phyloP scores from a whole-genome alignment of 2,888 invertebrate species.

The Eupithecia dodoneata region DNA sequence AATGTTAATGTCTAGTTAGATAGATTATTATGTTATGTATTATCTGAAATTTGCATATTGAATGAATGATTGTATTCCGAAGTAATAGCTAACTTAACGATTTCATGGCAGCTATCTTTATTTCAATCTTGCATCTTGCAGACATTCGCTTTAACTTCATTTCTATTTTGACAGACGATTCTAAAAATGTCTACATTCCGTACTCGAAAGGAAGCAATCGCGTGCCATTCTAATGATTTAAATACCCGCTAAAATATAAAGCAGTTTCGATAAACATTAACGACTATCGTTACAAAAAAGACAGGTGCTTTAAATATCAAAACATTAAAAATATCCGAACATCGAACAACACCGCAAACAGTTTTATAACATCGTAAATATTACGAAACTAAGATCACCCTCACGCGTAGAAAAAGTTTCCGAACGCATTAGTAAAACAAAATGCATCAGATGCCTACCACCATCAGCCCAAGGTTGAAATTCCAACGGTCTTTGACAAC shows the following conservation, averaged over 20 bases:
- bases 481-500: conserved; percentile 37
- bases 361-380: conserved; percentile 80
- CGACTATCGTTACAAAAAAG: conserved; percentile 63
- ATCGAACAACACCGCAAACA: conserved; percentile 76
- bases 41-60: neutral
- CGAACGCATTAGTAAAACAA: conserved; percentile 32
- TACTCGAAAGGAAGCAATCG: conserved; percentile 35
- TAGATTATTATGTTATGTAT: conserved; percentile 1
- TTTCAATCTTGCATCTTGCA: conserved; percentile 8
- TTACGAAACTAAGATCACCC: conserved; percentile 64
- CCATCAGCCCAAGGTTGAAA: conserved; percentile 47
- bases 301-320: conserved; percentile 72
- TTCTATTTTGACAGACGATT: conserved; percentile 33
- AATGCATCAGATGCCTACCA: conserved; percentile 41
- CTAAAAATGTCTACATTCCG: conserved; percentile 51
- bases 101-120: conserved; percentile 3
- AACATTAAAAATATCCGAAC: conserved; percentile 57
- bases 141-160: conserved; percentile 21
- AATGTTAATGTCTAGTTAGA: conserved; percentile 5
- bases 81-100: neutral
- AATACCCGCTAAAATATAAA: conserved; percentile 49
- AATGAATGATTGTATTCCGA: conserved; percentile 1
- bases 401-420: conserved; percentile 41
- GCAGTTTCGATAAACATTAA: conserved; percentile 56
- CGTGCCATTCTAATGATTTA: conserved; percentile 51